A percentile compares a stretch with the other conserved stretches of the same genome.
These are phyloP conservation scores for Myrmecobius fasciatus DNA, from an alignment of 2,113 vertebrate species.

Conservation along the genomic window DNA sequence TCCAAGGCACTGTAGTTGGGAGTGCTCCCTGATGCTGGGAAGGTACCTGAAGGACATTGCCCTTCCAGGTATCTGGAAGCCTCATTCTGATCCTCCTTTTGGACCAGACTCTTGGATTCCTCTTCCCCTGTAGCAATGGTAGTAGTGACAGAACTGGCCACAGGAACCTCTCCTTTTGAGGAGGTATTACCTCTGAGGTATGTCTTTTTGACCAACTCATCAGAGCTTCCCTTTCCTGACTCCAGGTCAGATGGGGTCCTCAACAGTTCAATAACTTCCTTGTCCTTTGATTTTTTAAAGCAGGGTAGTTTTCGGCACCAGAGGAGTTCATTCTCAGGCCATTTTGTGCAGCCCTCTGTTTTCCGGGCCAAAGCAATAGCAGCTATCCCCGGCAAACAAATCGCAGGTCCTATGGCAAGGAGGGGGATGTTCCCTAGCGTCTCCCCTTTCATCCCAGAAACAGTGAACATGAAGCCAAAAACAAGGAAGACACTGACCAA, in stretches of 20 bases:
- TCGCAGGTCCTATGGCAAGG: constrained; percentile 89
- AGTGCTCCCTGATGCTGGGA: constrained; percentile 67
- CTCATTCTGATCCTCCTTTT: constrained; percentile 80
- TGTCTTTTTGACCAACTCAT: constrained; percentile 80
- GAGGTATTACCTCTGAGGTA: constrained; percentile 68
- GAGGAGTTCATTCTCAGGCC: constrained; percentile 82
- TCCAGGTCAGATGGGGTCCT: constrained; percentile 86
- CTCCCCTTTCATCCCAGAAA: constrained; percentile 91
- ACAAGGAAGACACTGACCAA: constrained; percentile 90
- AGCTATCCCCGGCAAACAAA: constrained; percentile 88
- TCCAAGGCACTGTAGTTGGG: constrained; percentile 84
- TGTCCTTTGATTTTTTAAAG: constrained; percentile 79
- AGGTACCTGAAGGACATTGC: constrained; percentile 80
- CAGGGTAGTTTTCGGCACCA: constrained; percentile 81
- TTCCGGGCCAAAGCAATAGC: constrained; percentile 88
- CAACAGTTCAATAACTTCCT: constrained; percentile 84
- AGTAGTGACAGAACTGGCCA: constrained; percentile 79
- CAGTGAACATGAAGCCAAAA: constrained; percentile 92
- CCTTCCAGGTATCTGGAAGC: constrained; percentile 84
- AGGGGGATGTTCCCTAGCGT: constrained; percentile 88
- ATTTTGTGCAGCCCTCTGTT: constrained; percentile 89
- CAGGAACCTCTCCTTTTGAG: constrained; percentile 63
- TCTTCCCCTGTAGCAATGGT: constrained; percentile 66
- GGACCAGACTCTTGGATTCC: constrained; percentile 79
- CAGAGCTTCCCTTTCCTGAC: constrained; percentile 84